phyloP scores from a whole-genome alignment of 2,113 vertebrate species.

The Gasterosteus aculeatus region DNA sequence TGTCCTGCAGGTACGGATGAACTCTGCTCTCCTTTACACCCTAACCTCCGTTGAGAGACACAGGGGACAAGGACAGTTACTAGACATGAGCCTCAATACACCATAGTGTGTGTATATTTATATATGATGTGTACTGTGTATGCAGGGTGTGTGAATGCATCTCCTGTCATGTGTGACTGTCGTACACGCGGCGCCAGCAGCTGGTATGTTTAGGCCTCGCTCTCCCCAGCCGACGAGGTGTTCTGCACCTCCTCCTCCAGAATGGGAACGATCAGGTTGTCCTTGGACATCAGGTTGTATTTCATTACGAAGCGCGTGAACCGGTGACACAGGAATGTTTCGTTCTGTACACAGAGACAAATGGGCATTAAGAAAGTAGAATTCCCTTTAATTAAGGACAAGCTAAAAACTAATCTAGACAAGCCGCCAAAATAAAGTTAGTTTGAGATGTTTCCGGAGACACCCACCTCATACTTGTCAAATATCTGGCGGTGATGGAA shows the following conservation, averaged over 20 bases:
- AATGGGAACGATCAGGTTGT: conserved; percentile 99
- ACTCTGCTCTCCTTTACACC: conserved; percentile 40
- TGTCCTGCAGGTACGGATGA: conserved; percentile 33
- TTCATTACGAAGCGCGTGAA: conserved; percentile 99
- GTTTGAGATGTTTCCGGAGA: neutral
- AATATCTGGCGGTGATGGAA: conserved; percentile 99
- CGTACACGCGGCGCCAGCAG: conserved; percentile 44
- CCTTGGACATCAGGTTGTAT: conserved; percentile 99
- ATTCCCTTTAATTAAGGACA: neutral
- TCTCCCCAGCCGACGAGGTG: conserved; percentile 90
- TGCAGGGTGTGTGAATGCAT: conserved; percentile 8
- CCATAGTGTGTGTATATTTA: conserved; percentile 43
- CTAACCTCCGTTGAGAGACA: conserved; percentile 56
- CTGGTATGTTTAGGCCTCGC: conserved; percentile 87
- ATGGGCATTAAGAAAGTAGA: too few species aligned
- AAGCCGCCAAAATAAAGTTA: neutral
- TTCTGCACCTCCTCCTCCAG: conserved; percentile 98
- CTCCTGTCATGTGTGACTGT: conserved; percentile 32
- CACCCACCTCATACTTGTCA: conserved; percentile 96
- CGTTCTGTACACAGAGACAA: conserved; percentile 82
- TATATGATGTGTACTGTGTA: conserved; percentile 15
- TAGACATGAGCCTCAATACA: conserved; percentile 63
- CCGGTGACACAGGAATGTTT: conserved; percentile 98
- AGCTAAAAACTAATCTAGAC: neutral
- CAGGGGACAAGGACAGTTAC: conserved; percentile 60